phyloP scores from a whole-genome alignment of 2,888 invertebrate species.

The Physocephala rufipes region DNA sequence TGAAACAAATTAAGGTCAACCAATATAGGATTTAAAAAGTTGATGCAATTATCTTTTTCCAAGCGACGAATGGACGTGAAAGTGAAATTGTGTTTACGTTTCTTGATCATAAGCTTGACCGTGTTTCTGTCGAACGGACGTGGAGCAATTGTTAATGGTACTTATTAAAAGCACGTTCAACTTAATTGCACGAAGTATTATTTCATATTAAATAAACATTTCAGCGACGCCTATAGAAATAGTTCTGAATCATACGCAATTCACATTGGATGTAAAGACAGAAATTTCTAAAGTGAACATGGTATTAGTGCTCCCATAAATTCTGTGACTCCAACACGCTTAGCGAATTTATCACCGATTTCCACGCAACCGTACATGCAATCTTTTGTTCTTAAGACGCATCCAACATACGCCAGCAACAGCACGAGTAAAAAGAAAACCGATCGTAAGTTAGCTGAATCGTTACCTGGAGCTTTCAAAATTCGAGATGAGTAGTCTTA shows the following conservation, averaged over 20 bases:
- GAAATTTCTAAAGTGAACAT: conserved; percentile 10
- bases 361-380: conserved; percentile 34
- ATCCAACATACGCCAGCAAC: conserved; percentile 42
- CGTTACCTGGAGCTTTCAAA: no score
- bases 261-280: conserved; percentile 38
- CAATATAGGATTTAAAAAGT: no score
- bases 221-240: conserved; percentile 54
- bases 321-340: conserved; percentile 33
- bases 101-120: no score
- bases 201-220: conserved; percentile 27
- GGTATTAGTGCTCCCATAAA: conserved; percentile 25
- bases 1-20: no score
- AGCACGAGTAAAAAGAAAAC: conserved; percentile 40
- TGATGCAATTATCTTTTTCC: no score
- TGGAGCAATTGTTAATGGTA: no score
- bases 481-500: no score
- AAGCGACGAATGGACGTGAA: no score
- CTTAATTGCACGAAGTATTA: not conserved
- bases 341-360: conserved; percentile 25
- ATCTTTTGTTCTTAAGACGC: conserved; percentile 38
- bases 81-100: no score
- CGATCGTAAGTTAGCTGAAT: conserved; percentile 45
- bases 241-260: conserved; percentile 48
- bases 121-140: no score
- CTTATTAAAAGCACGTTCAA: no score